phyloP scores from a whole-genome alignment of 2,888 invertebrate genomes.

The Prostheceraeus crozeri region DNA sequence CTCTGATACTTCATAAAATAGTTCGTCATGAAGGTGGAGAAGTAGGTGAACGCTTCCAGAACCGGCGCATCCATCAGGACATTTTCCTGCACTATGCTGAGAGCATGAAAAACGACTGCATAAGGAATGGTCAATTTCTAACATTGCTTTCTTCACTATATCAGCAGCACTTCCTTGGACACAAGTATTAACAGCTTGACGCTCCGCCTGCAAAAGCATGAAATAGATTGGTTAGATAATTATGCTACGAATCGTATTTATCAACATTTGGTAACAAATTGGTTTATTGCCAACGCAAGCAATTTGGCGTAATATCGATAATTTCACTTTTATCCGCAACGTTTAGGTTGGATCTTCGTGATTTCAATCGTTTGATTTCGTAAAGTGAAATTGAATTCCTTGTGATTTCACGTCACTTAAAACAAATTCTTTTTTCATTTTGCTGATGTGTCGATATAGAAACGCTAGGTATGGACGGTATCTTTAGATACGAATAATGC shows the following conservation, averaged over 20 bases:
- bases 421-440: too few species aligned
- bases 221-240: too few species aligned
- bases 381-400: too few species aligned
- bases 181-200: slow-evolving; percentile 90
- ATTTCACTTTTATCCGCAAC: too few species aligned
- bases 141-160: slow-evolving; percentile 81
- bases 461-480: too few species aligned
- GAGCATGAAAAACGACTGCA: slow-evolving; percentile 40
- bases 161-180: slow-evolving; percentile 96
- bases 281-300: neutral
- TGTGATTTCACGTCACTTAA: too few species aligned
- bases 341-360: neutral
- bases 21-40: slow-evolving; percentile 88
- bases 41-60: slow-evolving; percentile 60
- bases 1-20: slow-evolving; percentile 70
- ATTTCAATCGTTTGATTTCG: too few species aligned
- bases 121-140: slow-evolving; percentile 65
- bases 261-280: neutral
- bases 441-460: too few species aligned
- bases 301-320: neutral
- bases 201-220: slow-evolving; percentile 65
- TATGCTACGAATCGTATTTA: neutral
- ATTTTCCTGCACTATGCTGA: neutral
- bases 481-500: too few species aligned
- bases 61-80: neutral